Conservation (phyloP, 2,113 vertebrate species). For the Amphilophus citrinellus region DNA sequence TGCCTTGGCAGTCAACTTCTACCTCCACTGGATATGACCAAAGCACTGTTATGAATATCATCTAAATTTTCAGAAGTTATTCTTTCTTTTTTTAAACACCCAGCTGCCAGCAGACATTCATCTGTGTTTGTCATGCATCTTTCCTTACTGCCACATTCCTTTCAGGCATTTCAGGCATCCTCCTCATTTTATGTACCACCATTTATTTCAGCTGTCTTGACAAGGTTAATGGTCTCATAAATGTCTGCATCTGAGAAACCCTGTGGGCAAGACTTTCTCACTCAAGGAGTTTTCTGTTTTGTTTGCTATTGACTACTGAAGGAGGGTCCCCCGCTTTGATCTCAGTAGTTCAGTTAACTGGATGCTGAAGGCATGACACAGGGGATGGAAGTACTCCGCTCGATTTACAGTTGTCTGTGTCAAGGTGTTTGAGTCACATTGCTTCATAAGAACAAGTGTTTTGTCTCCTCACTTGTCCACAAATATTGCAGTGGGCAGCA, state of each 20-base stretch:
- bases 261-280: conserved; percentile 31
- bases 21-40: background rate
- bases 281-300: conserved; percentile 28
- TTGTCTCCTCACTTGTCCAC: background rate
- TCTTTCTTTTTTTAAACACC: conserved; percentile 45
- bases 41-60: conserved; percentile 28
- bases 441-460: conserved; percentile 25
- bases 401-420: conserved; percentile 55
- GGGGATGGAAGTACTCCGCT: conserved; percentile 29
- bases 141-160: conserved; percentile 21
- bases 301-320: conserved; percentile 40
- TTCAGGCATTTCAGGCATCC: conserved; percentile 40
- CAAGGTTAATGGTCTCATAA: conserved; percentile 67
- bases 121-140: conserved; percentile 48
- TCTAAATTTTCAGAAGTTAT: conserved; percentile 39
- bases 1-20: background rate
- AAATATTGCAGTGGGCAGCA: conserved; percentile 2
- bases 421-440: conserved; percentile 49
- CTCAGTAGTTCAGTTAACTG: conserved; percentile 44
- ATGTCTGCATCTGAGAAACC: conserved; percentile 52
- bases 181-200: conserved; percentile 44
- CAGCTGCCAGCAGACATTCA: conserved; percentile 33
- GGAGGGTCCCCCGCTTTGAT: conserved; percentile 62
- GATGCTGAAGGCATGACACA: conserved; percentile 55
- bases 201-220: conserved; percentile 57